These are phyloP conservation scores for Trichonephila clavipes DNA, from an alignment of 1,140 invertebrate genomes.

Conservation along the genomic window DNA sequence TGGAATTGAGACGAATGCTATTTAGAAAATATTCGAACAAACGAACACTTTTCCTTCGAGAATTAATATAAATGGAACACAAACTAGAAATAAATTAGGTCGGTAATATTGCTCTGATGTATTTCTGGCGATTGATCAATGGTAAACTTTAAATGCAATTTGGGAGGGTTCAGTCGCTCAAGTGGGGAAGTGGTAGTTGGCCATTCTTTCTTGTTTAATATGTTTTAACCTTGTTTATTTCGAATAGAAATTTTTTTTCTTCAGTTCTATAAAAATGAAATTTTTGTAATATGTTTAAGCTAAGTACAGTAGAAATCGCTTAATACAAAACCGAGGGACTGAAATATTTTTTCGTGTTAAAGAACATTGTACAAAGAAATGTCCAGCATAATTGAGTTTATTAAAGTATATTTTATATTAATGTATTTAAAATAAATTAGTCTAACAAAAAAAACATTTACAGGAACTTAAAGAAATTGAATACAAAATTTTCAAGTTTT, in stretches of 20 bases:
- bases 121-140: not conserved
- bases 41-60: not conserved
- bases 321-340: too few species aligned
- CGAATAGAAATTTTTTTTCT: not conserved
- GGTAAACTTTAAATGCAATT: slow-evolving; percentile 28
- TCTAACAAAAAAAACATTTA: too few species aligned
- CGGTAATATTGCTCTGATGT: not conserved
- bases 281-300: too few species aligned
- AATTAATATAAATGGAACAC: slow-evolving; percentile 24
- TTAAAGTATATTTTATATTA: too few species aligned
- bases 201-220: slow-evolving; percentile 23
- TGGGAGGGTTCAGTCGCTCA: not conserved
- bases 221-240: not conserved
- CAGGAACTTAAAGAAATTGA: too few species aligned
- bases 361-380: too few species aligned
- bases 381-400: too few species aligned
- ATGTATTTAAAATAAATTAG: too few species aligned
- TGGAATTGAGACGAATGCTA: slow-evolving; percentile 15
- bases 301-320: too few species aligned
- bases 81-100: slow-evolving; percentile 34
- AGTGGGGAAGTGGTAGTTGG: not conserved
- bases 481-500: too few species aligned
- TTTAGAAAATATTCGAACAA: slow-evolving; percentile 14
- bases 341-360: too few species aligned
- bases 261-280: too few species aligned